Percentiles rank a stretch among this genome's conserved stretches.
phyloP scores from a whole-genome alignment of 2,888 invertebrate species.

The Allygus modestus region DNA sequence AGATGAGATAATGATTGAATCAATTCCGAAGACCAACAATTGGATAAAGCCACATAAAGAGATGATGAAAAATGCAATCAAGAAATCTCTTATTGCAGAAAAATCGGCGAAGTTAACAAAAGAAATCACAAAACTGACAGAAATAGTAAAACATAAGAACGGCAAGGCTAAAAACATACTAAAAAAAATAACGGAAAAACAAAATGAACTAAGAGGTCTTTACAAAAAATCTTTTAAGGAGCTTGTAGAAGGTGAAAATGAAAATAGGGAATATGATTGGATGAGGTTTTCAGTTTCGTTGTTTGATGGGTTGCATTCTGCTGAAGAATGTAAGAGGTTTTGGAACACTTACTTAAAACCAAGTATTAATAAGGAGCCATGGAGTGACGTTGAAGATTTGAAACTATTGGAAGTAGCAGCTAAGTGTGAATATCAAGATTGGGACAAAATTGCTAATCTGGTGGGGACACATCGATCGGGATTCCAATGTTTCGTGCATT shows the following conservation, averaged over 20 bases:
- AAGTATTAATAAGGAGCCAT: constrained; percentile 79
- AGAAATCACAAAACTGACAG: neutral
- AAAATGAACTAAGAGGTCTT: constrained; percentile 13
- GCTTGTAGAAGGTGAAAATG: constrained; percentile 44
- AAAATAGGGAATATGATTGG: constrained; percentile 62
- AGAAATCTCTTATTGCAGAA: constrained; percentile 49
- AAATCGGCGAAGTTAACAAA: constrained; percentile 43
- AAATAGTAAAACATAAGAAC: constrained; percentile 21
- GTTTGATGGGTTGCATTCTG: constrained; percentile 75
- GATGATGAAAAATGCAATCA: constrained; percentile 54
- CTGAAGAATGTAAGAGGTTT: constrained; percentile 82
- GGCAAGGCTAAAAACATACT: neutral
- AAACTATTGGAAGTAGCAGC: constrained; percentile 74
- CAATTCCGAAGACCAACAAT: neutral
- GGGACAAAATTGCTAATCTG: constrained; percentile 81
- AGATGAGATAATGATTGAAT: neutral
- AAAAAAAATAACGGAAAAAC: constrained; percentile 8
- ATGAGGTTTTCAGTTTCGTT: constrained; percentile 43
- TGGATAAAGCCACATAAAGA: constrained; percentile 58
- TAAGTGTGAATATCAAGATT: constrained; percentile 78
- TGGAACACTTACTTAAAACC: constrained; percentile 87
- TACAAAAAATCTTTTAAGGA: constrained; percentile 35
- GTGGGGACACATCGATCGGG: constrained; percentile 80
- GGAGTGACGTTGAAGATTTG: constrained; percentile 77
- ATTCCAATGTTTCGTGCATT: constrained; percentile 84